Evolutionary conservation across 1,140 invertebrate genomes (phyloP).

Genomic region (Nylanderia fulva): DNA sequence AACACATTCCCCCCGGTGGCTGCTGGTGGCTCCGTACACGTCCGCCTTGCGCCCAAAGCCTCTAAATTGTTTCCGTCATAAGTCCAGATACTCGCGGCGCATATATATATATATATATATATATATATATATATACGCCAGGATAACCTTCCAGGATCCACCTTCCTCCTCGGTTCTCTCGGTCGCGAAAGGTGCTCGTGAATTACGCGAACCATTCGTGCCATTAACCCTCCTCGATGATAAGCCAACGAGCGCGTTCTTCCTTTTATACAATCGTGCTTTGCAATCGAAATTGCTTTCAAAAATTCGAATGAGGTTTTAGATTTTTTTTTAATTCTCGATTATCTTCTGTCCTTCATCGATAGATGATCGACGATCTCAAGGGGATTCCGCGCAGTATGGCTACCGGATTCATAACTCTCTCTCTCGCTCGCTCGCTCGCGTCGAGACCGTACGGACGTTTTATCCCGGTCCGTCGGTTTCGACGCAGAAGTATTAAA

Average conservation of each 20-base stretch:
- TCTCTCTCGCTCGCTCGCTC: conserved; percentile 56
- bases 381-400: conserved; percentile 38
- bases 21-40: conserved; percentile 56
- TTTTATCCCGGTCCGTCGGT: conserved; percentile 69
- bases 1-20: conserved; percentile 55
- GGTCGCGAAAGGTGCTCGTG: conserved; percentile 67
- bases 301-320: not conserved
- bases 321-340: not conserved
- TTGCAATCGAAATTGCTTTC: not conserved
- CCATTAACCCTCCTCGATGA: conserved; percentile 79
- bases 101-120: conserved; percentile 75
- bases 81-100: conserved; percentile 85
- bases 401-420: conserved; percentile 71
- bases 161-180: conserved; percentile 1
- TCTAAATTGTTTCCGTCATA: conserved; percentile 86
- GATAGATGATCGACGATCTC: conserved; percentile 43
- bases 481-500: conserved; percentile 71
- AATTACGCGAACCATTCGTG: conserved; percentile 77
- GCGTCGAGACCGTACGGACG: conserved; percentile 58
- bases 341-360: not conserved
- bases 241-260: conserved; percentile 58
- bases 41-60: conserved; percentile 80
- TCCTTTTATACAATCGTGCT: not conserved
- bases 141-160: conserved; percentile 77
- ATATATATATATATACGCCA: conserved; percentile 62